Evolutionary conservation across 2,888 invertebrate species (phyloP).

Genomic region (Herminia tarsipennalis): DNA sequence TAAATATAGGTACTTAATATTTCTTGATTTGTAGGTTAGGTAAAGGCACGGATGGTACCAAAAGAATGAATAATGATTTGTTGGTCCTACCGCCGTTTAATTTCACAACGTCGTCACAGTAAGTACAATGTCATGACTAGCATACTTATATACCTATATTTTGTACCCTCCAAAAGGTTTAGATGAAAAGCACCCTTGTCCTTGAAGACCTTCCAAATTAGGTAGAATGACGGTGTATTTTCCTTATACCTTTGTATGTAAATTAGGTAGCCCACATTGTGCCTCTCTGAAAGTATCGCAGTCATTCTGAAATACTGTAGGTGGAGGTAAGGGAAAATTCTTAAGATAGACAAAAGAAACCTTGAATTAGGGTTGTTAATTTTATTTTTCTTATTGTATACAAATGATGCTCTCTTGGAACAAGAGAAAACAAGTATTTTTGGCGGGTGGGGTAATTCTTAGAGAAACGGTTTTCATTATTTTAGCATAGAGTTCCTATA

Average conservation of each 20-base stretch:
- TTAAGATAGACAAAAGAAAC: not conserved
- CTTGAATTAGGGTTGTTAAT: not conserved
- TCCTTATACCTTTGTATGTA: constrained; percentile 17
- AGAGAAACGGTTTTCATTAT: too few relatives aligned
- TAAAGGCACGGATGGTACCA: not conserved
- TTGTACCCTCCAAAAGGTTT: constrained; percentile 6
- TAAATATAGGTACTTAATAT: too few relatives aligned
- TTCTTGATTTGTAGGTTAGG: not conserved
- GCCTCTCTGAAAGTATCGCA: constrained; percentile 9
- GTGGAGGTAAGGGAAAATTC: not conserved
- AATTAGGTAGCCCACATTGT: constrained; percentile 14
- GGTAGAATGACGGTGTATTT: constrained; percentile 15
- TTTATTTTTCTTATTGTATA: not conserved
- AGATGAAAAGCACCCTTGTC: constrained; percentile 5
- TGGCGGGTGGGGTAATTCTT: too few relatives aligned
- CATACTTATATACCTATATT: constrained; percentile 6
- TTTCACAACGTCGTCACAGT: not conserved
- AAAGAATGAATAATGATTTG: not conserved
- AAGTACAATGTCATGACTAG: not conserved
- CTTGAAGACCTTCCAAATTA: constrained; percentile 16
- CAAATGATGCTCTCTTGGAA: too few relatives aligned
- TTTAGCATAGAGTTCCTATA: too few relatives aligned
- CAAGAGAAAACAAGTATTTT: too few relatives aligned
- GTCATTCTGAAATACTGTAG: constrained; percentile 10
- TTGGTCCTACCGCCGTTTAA: too few relatives aligned